phyloP scores from a whole-genome alignment of 1,140 invertebrate genomes.

The Bombus picipes region DNA sequence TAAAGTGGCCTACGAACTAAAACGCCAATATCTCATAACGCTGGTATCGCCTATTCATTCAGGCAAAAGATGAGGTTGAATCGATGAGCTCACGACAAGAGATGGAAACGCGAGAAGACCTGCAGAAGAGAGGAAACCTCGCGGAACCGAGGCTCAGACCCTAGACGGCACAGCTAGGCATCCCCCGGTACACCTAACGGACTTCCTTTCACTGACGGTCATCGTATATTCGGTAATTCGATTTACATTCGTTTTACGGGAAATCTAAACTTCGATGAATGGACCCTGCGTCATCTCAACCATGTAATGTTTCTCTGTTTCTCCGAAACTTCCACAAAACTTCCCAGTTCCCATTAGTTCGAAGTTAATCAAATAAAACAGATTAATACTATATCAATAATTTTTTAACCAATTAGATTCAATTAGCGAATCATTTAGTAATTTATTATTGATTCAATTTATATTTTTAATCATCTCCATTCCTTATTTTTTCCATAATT shows the following conservation, averaged over 20 bases:
- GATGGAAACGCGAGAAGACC: conserved; percentile 80
- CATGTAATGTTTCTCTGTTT: conserved; percentile 17
- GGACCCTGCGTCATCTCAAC: neutral
- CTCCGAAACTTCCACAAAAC: neutral
- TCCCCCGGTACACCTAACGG: conserved; percentile 79
- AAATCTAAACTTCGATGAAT: conserved; percentile 48
- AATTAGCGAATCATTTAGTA: too few species aligned
- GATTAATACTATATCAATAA: neutral
- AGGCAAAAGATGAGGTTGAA: conserved; percentile 71
- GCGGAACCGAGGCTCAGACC: conserved; percentile 78
- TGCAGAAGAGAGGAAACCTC: conserved; percentile 81
- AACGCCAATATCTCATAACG: neutral
- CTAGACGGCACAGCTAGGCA: conserved; percentile 70
- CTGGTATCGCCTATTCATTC: neutral
- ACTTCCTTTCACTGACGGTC: conserved; percentile 78
- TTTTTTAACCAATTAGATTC: too few species aligned
- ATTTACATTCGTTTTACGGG: conserved; percentile 53
- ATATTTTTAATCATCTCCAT: neutral
- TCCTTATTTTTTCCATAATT: neutral
- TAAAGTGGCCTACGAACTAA: neutral
- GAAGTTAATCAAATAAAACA: neutral
- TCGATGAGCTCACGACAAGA: conserved; percentile 70
- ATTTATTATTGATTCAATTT: neutral
- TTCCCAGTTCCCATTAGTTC: neutral
- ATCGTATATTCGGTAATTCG: conserved; percentile 70